Percentiles rank a stretch among this genome's conserved stretches.
Conservation (phyloP, 2,113 vertebrate species). For the Acanthisitta chloris region DNA sequence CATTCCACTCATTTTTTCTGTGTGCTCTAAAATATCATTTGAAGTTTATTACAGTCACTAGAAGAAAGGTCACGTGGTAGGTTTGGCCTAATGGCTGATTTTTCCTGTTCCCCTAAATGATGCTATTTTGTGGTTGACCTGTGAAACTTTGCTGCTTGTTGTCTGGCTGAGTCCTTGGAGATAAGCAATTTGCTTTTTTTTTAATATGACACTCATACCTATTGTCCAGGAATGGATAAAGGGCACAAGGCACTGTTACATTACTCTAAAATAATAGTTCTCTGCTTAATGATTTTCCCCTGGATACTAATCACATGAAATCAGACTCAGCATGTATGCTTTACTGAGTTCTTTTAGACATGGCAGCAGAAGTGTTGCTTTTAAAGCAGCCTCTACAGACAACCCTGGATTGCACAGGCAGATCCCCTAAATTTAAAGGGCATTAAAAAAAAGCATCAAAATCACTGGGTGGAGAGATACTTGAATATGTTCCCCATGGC, state of each 20-base stretch:
- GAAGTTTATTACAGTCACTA: neutral
- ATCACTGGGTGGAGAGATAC: neutral
- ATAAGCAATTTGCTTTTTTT: neutral
- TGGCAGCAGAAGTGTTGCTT: neutral
- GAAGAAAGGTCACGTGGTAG: neutral
- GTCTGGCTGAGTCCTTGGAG: neutral
- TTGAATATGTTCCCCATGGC: neutral
- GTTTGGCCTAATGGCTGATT: neutral
- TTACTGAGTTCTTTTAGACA: neutral
- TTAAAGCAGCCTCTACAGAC: neutral
- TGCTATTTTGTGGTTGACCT: neutral
- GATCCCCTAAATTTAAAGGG: neutral
- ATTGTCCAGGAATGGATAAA: neutral
- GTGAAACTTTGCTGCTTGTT: neutral
- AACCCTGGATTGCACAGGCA: neutral
- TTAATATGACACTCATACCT: neutral
- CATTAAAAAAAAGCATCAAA: neutral
- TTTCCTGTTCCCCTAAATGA: neutral
- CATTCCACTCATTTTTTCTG: slow-evolving; percentile 37
- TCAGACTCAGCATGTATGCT: neutral
- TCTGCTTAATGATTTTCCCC: neutral
- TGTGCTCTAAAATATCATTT: slow-evolving; percentile 36
- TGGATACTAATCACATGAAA: neutral
- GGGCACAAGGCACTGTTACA: neutral
- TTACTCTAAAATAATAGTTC: neutral